These are phyloP conservation scores for Protophormia terraenovae DNA, from an alignment of 2,888 invertebrate genomes.

Conservation along the genomic window DNA sequence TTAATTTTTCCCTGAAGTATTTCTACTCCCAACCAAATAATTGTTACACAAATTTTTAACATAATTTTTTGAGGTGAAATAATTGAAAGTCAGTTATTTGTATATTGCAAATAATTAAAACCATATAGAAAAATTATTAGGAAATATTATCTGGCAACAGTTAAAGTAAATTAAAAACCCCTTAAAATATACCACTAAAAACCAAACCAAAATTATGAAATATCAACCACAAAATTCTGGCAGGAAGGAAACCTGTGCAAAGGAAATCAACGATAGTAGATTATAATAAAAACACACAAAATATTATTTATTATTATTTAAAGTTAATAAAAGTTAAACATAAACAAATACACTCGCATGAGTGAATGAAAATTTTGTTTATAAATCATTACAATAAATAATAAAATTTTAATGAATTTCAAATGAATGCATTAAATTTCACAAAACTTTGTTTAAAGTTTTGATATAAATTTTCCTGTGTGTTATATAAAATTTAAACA, in stretches of 20 bases:
- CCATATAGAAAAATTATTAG: not conserved
- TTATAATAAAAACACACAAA: conserved; percentile 1
- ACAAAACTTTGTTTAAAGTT: not conserved
- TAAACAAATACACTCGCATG: not conserved
- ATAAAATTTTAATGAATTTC: not conserved
- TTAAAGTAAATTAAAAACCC: conserved; percentile 9
- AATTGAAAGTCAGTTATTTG: conserved; percentile 36
- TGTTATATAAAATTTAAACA: not conserved
- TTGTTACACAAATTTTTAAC: conserved; percentile 23
- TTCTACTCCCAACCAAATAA: conserved; percentile 11
- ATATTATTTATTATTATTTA: conserved; percentile 7
- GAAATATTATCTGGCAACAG: not conserved
- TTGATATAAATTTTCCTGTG: no score
- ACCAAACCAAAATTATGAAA: conserved; percentile 39
- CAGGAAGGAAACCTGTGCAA: conserved; percentile 18
- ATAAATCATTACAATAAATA: not conserved
- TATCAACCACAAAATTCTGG: conserved; percentile 23
- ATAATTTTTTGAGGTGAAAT: conserved; percentile 35
- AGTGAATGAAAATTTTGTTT: not conserved
- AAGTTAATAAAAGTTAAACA: not conserved
- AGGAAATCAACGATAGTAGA: conserved; percentile 13
- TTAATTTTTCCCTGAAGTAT: not conserved
- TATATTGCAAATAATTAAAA: conserved; percentile 36
- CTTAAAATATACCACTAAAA: not conserved
- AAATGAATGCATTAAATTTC: not conserved